Conservation (phyloP, 2,113 vertebrate genomes). For the Zosterops pallidus region DNA sequence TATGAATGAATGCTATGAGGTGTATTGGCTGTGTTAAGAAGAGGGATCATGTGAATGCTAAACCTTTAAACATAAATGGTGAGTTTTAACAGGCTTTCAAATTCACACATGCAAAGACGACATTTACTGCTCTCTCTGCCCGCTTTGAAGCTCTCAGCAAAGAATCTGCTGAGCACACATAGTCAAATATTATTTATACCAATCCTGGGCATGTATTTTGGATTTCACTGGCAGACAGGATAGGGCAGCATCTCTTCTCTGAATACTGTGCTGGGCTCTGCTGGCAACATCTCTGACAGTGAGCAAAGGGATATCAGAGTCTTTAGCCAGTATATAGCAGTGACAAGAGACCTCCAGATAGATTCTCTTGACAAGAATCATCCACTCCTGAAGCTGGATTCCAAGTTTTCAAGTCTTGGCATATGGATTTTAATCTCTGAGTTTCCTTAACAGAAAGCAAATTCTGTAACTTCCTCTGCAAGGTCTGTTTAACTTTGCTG, state of each 20-base stretch:
- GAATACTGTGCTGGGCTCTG: background rate
- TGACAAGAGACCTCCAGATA: background rate
- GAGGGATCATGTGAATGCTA: background rate
- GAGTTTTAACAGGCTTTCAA: background rate
- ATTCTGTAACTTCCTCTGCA: background rate
- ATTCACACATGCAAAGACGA: background rate
- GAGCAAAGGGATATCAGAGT: background rate
- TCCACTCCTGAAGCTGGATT: background rate
- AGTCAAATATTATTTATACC: background rate
- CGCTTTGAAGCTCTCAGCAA: background rate
- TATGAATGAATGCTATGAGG: background rate
- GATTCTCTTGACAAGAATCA: background rate
- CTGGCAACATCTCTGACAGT: rapidly evolving
- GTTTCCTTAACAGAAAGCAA: background rate
- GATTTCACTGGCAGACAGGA: background rate
- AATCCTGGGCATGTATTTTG: background rate
- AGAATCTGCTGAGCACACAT: background rate
- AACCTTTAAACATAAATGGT: background rate
- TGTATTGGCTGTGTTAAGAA: background rate
- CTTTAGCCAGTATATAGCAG: background rate
- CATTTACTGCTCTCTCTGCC: background rate
- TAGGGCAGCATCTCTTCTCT: background rate
- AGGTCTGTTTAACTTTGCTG: constrained; percentile 53
- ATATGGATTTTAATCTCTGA: background rate
- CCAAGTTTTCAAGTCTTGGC: background rate